Percentiles rank a stretch among this genome's conserved stretches.
Evolutionary conservation across 2,888 invertebrate genomes (phyloP).

Genomic region (Anthophora plumipes): DNA sequence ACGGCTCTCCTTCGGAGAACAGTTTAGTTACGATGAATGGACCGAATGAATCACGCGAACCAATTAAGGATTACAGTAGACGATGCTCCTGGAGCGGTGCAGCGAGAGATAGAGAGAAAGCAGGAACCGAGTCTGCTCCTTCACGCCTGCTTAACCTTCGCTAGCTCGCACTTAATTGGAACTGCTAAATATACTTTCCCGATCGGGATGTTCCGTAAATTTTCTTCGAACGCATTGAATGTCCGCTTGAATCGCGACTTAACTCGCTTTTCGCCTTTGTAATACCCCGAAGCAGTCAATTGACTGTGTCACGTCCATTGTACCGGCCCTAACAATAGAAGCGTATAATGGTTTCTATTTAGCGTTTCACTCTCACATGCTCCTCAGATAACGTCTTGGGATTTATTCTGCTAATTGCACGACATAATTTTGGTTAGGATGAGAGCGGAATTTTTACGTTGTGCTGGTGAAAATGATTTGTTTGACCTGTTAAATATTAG

Average conservation of each 20-base stretch:
- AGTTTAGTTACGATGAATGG: conserved; percentile 81
- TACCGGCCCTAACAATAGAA: not conserved
- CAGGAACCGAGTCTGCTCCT: conserved; percentile 53
- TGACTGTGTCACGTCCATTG: not conserved
- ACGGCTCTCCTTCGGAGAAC: conserved; percentile 71
- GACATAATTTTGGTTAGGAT: not conserved
- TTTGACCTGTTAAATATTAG: not conserved
- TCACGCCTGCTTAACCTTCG: conserved; percentile 71
- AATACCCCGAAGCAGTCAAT: not conserved
- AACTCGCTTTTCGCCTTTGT: not conserved
- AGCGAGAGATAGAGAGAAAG: conserved; percentile 47
- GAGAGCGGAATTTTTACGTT: not conserved
- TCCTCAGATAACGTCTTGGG: not conserved
- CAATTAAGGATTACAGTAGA: conserved; percentile 82
- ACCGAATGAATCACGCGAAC: conserved; percentile 82
- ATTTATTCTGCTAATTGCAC: not conserved
- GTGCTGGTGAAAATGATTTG: not conserved
- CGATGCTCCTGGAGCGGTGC: conserved; percentile 52
- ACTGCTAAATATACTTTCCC: conserved; percentile 64
- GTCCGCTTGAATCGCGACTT: conserved; percentile 22
- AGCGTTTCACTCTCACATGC: not conserved
- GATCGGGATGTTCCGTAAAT: conserved; percentile 34
- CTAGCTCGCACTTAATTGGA: conserved; percentile 66
- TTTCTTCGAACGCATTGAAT: conserved; percentile 17
- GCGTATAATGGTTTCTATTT: not conserved